Base-by-base conservation (phyloP, 1,140 invertebrate species). In the Hestina assimilis region DNA sequence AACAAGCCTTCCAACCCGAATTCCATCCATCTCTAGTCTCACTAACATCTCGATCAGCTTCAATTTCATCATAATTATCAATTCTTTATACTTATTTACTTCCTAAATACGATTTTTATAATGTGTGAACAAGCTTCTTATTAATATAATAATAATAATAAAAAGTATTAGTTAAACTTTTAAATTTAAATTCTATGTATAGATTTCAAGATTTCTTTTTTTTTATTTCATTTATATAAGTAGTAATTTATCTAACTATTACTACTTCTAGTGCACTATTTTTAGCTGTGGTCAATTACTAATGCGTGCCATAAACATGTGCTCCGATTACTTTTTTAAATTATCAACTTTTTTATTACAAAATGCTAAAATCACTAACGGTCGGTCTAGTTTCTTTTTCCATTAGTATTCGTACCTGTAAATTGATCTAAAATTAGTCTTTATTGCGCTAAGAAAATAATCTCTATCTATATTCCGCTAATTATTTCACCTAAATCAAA, bases 61-160 rank as follows among this genome's bases (percentile, higher is more conserved):
- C 77, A 71, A 50, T 72, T 70, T 66, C 15, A 64, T 65, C 69
- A 31, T 42, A 26, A 26, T 26, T 62, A 65, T 67, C 60, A 68
- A 70, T 72, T 68, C 57, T 59, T 71, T 74, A 72, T 66, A 74
- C 72, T 79, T 87, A 83, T 45, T 51, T 83, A 82, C 71, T 81
- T 76, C 72, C 78, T 82, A 80, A 76, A 81, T 86, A 87, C 79
- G 79, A 86, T 86, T 81, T 38, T 84, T 86, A 88, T 86, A 88
- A 88, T 80, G 80, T 87, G 83, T 88, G 85, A 88, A 88, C 81
- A 88, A 88, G 85, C 85, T 70, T 86, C 79, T 84, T 88, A 86
- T 75, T 72, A 74, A 70, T 72, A 79, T 85, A 75, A 80, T 82
- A 87, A 79, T 85, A 75, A 80, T 82, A 87, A 87, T 85, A 87